A percentile compares a stretch with the other conserved stretches of the same genome.
Evolutionary conservation across 1,140 invertebrate genomes (phyloP).

Genomic region (Prorops nasuta): DNA sequence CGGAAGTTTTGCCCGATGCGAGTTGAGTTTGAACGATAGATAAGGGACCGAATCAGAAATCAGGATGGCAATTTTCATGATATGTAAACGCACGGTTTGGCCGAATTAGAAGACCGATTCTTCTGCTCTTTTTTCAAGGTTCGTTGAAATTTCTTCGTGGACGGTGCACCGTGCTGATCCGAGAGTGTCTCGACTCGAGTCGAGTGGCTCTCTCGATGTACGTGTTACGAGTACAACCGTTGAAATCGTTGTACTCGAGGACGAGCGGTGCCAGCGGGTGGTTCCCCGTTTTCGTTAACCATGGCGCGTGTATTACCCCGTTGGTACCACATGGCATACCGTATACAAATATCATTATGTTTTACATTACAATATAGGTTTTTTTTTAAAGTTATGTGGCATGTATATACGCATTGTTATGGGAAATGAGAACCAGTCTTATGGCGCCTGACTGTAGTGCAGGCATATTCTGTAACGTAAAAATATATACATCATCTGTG

Average conservation of each 20-base stretch:
- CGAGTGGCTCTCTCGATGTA: conserved; percentile 19
- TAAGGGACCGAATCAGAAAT: conserved; percentile 49
- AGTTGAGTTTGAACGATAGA: conserved; percentile 30
- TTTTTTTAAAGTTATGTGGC: conserved; percentile 49
- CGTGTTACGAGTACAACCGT: too few relatives aligned
- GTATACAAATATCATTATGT: conserved; percentile 58
- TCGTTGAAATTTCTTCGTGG: too few relatives aligned
- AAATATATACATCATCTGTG: conserved; percentile 60
- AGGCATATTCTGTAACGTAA: conserved; percentile 59
- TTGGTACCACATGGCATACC: conserved; percentile 44
- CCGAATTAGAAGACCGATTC: conserved; percentile 29
- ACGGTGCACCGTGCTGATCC: too few relatives aligned
- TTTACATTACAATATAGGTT: conserved; percentile 52
- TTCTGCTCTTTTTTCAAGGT: not conserved
- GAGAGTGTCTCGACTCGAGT: not conserved
- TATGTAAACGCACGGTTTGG: conserved; percentile 33
- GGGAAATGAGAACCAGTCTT: conserved; percentile 60
- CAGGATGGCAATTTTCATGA: conserved; percentile 54
- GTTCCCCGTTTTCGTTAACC: conserved; percentile 41
- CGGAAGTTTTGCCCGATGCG: conserved; percentile 11
- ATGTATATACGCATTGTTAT: conserved; percentile 56
- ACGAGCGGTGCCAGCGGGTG: conserved; percentile 42
- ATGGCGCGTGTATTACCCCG: conserved; percentile 36
- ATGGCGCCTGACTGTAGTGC: conserved; percentile 48
- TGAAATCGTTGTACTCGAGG: not conserved